These are phyloP conservation scores for Hydrotaea diabolus DNA, from an alignment of 2,888 invertebrate genomes.

Conservation along the genomic window DNA sequence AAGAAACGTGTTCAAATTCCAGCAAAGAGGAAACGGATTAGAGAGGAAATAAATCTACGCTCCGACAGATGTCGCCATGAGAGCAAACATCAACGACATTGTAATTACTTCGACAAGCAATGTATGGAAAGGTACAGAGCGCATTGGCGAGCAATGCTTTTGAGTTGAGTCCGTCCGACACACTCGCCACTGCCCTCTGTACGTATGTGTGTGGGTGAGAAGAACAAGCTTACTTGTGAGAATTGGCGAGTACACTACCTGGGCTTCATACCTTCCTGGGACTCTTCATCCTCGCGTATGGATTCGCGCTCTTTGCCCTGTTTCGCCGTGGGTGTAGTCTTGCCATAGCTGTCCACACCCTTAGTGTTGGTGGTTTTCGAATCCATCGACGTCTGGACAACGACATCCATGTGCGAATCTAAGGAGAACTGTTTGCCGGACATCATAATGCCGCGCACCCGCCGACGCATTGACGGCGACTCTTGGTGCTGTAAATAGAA, in stretches of 20 bases:
- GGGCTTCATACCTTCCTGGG: conserved; percentile 81
- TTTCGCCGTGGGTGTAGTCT: conserved; percentile 47
- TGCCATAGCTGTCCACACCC: conserved; percentile 69
- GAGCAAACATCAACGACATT: conserved; percentile 37
- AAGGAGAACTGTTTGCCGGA: conserved; percentile 93
- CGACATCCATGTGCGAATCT: conserved; percentile 95
- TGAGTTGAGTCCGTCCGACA: too few relatives aligned
- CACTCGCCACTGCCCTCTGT: too few relatives aligned
- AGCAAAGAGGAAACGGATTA: too few relatives aligned
- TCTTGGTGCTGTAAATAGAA: conserved; percentile 78
- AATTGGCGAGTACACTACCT: conserved; percentile 79
- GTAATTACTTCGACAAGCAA: background rate
- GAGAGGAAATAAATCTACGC: too few relatives aligned
- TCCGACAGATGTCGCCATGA: too few relatives aligned
- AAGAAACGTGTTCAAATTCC: conserved; percentile 9
- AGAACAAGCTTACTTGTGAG: conserved; percentile 53
- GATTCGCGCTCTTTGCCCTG: conserved; percentile 63
- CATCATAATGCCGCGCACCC: conserved; percentile 93
- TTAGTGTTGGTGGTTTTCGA: conserved; percentile 74
- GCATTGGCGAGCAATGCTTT: too few relatives aligned
- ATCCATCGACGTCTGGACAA: conserved; percentile 85
- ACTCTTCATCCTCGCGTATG: conserved; percentile 79
- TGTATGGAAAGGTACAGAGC: too few relatives aligned
- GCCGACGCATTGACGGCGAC: conserved; percentile 88
- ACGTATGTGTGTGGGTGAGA: background rate